Conservation (phyloP, 1,140 invertebrate species). For the Drepana arcuata region DNA sequence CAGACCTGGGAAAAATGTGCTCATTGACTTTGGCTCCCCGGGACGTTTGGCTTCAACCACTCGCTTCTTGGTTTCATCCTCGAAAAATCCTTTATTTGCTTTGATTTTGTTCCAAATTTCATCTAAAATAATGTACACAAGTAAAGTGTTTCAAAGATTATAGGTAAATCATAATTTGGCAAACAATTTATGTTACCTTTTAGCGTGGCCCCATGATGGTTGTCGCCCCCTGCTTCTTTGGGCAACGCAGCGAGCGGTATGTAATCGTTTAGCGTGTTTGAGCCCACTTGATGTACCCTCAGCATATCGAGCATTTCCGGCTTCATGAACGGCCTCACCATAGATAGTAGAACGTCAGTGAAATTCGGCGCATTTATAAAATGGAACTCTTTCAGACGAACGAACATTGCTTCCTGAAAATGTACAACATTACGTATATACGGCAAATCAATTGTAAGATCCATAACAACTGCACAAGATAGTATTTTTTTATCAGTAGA, state of each 20-base stretch:
- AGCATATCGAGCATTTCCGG: constrained; percentile 74
- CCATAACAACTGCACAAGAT: too few species aligned
- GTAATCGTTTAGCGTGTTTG: constrained; percentile 47
- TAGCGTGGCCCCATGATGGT: constrained; percentile 5
- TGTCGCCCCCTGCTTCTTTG: constrained; percentile 64
- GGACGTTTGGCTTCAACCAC: constrained; percentile 75
- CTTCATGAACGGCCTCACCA: constrained; percentile 80
- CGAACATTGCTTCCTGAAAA: constrained; percentile 75
- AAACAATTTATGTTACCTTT: constrained; percentile 22
- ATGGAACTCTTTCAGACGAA: constrained; percentile 76
- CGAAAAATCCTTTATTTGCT: constrained; percentile 69
- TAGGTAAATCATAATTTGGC: too few species aligned
- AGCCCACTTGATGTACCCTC: constrained; percentile 41
- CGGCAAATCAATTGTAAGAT: too few species aligned
- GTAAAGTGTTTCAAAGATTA: constrained; percentile 2
- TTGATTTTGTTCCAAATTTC: constrained; percentile 58
- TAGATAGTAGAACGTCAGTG: constrained; percentile 75
- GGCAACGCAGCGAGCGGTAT: constrained; percentile 65
- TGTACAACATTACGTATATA: too few species aligned
- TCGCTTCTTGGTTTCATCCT: constrained; percentile 69
- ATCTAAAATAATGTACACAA: constrained; percentile 30
- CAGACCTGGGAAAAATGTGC: constrained; percentile 74
- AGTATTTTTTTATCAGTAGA: too few species aligned
- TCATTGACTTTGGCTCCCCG: constrained; percentile 74
- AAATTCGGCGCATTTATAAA: constrained; percentile 77